Evolutionary conservation across 2,797 vertebrate genomes (phyloP).

Genomic region (Borostomias antarcticus): DNA sequence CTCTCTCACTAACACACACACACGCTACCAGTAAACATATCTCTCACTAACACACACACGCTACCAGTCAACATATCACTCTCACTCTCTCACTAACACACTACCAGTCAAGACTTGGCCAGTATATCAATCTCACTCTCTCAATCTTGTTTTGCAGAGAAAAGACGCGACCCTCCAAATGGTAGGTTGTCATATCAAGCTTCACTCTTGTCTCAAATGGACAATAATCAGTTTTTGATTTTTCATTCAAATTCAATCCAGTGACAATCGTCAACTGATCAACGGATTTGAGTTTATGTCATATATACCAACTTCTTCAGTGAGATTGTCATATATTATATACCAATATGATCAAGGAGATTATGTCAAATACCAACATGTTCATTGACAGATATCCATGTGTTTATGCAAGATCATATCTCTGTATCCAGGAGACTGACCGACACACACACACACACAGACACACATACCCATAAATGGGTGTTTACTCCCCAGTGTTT

Average conservation of each 20-base stretch:
- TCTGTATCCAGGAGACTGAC: no score
- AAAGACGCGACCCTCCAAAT: constrained; percentile 87
- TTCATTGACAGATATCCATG: not conserved
- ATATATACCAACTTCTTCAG: no score
- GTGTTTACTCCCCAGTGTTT: no score
- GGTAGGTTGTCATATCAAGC: constrained; percentile 76
- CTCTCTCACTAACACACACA: constrained; percentile 1
- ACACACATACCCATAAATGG: no score
- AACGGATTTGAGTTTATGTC: no score
- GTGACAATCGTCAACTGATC: no score
- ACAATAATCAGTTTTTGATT: not conserved
- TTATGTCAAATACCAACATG: no score
- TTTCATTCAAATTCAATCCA: not conserved
- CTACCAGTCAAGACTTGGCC: not conserved
- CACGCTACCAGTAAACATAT: not conserved
- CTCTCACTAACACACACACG: not conserved
- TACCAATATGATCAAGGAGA: no score
- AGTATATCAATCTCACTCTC: constrained; percentile 35
- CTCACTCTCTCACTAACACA: not conserved
- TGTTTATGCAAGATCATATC: not conserved
- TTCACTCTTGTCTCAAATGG: not conserved
- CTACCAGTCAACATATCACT: not conserved
- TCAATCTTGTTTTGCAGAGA: constrained; percentile 81
- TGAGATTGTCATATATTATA: no score
- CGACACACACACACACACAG: not conserved